Conservation (phyloP, 2,113 vertebrate species). For the Parus major region DNA sequence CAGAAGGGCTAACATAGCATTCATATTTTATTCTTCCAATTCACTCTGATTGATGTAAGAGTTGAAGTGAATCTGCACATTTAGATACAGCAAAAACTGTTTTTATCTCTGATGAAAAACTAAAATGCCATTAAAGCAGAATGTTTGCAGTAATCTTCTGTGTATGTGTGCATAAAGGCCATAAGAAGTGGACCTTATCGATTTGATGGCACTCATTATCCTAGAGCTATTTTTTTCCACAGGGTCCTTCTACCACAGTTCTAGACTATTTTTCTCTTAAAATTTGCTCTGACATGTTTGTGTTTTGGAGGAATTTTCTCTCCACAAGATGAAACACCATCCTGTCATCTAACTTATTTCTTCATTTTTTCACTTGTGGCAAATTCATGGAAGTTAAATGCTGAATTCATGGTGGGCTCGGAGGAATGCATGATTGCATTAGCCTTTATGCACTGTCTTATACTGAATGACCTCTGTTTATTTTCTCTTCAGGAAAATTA, state of each 20-base stretch:
- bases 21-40: neutral
- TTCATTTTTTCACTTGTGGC: neutral
- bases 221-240: conserved; percentile 21
- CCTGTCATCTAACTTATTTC: neutral
- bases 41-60: neutral
- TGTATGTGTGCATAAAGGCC: neutral
- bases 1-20: neutral
- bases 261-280: neutral
- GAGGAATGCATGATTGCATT: neutral
- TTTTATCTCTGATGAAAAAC: neutral
- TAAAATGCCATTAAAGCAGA: neutral
- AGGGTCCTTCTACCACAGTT: neutral
- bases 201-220: conserved; percentile 1
- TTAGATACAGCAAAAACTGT: neutral
- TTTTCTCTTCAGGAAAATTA: neutral
- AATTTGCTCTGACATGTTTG: neutral
- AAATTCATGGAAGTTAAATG: neutral
- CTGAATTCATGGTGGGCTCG: neutral
- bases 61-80: neutral
- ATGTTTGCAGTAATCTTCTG: neutral
- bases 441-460: neutral
- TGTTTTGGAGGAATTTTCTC: conserved; percentile 3
- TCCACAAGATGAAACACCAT: neutral
- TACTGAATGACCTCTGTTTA: neutral
- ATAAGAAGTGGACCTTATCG: neutral